Base-by-base conservation (phyloP, 2,888 invertebrate genomes). In the Cryptops parisi region DNA sequence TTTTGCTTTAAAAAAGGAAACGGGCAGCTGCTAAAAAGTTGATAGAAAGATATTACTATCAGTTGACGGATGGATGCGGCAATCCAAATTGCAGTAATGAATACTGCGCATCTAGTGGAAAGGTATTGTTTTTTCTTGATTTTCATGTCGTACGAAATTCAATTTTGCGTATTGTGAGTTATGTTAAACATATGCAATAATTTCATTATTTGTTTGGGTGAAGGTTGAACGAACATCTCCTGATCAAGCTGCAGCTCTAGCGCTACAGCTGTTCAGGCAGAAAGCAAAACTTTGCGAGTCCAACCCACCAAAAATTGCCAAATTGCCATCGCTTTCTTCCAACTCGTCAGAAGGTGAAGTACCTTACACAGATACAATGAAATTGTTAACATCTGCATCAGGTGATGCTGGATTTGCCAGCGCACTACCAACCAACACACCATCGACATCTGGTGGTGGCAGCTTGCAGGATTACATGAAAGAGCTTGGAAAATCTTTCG, bases 11-110 rank as follows among this genome's bases (percentile, higher is more conserved):
- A 3, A 3, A 15, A 33, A 69, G 68, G 64, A 70, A 69, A 60
- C 62, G 68, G 54, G 64, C 64, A 53, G 74, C 75, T 60, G 89
- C 87, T 40, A 86, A 81, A 69, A 83, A 84, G 68, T 74, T 89
- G 58, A 91, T 93, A 60, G 88, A 90, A 70, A 78, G 86, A 64
- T 93, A 91, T 71, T 91, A 91, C 70, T 88, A 86, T 72, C 90
- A 93, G 72, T 73, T 93, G 59, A 81, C 84, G 41, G 85, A 89
- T 68, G 93, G 93, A 61, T 93, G 93, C 71, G 91, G 93, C 23
- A 86, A 88, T 70, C 75, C 79, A n/a, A 76, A 77, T 63, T 93
- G 93, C 70, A 78, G 79, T 64, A 93, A 93, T 72, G 78, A 78
- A 64, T 78, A 81, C 68, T 93, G 93, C 74, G 89, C 88, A 60